Conservation (phyloP, 2,888 invertebrate species). For the Xestia xanthographa region DNA sequence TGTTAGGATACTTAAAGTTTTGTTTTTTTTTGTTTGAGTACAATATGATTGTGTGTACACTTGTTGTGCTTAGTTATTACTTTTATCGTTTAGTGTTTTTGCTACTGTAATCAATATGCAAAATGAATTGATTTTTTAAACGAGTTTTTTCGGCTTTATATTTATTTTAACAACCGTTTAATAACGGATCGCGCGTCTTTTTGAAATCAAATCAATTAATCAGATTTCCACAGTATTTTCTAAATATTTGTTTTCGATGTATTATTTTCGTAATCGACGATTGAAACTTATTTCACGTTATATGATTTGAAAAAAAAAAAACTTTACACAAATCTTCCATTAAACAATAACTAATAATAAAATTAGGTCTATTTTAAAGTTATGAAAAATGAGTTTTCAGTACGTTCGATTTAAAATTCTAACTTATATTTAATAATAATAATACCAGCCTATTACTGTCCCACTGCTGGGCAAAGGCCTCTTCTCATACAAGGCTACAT, state of each 20-base stretch:
- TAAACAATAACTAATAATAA: background rate
- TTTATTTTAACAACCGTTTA: constrained; percentile 63
- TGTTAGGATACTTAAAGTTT: constrained; percentile 62
- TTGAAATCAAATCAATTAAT: constrained; percentile 24
- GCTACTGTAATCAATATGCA: constrained; percentile 62
- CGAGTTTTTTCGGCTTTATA: constrained; percentile 74
- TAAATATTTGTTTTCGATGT: constrained; percentile 1
- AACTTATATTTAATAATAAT: background rate
- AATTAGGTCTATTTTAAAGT: constrained; percentile 7
- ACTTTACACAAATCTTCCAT: background rate
- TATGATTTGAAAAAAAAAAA: constrained; percentile 3
- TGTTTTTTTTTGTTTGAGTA: constrained; percentile 77
- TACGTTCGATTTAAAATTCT: background rate
- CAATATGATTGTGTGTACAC: constrained; percentile 75
- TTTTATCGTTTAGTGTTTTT: constrained; percentile 69
- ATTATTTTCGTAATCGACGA: background rate
- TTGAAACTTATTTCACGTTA: background rate
- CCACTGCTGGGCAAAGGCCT: too few relatives aligned
- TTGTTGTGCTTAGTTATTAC: constrained; percentile 78
- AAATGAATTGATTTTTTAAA: constrained; percentile 52
- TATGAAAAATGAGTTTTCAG: background rate
- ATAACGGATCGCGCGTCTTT: background rate
- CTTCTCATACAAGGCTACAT: background rate
- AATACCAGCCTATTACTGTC: too few relatives aligned
- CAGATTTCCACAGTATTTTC: too few relatives aligned